A percentile compares a stretch with the other conserved stretches of the same genome.
Evolutionary conservation across 2,113 vertebrate genomes (phyloP).

Genomic region (Platichthys flesus): DNA sequence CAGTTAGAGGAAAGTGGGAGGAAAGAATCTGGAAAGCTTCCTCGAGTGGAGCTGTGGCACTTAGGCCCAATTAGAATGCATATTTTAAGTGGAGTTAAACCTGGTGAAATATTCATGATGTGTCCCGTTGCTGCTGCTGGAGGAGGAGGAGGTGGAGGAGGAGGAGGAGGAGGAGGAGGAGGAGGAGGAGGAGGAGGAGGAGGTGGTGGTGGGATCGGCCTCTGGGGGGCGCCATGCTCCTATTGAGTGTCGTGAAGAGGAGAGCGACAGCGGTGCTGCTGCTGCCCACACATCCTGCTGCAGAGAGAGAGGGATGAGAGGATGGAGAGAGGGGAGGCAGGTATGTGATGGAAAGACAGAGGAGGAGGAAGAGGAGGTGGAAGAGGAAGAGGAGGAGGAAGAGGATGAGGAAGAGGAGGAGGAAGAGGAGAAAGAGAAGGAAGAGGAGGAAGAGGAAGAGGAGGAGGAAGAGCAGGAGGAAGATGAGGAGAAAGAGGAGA

Average conservation of each 20-base stretch:
- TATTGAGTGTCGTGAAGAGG: conserved; percentile 3
- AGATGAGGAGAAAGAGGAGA: not conserved
- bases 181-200: conserved; percentile 2
- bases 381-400: not conserved
- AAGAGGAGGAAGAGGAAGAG: not conserved
- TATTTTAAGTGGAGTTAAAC: conserved; percentile 79
- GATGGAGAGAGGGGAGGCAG: conserved; percentile 28
- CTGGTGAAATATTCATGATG: conserved; percentile 79
- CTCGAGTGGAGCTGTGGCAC: conserved; percentile 64
- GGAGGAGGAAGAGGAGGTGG: too few species aligned
- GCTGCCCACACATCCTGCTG: conserved; percentile 29
- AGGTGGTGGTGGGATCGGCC: conserved; percentile 20
- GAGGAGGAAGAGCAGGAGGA: not conserved
- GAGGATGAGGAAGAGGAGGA: not conserved
- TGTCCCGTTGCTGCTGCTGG: conserved; percentile 53
- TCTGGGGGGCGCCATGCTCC: conserved; percentile 72
- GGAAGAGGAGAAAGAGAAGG: not conserved
- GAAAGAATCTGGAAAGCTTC: conserved; percentile 62
- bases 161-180: conserved; percentile 17
- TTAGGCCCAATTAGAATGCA: conserved; percentile 82
- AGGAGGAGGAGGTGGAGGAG: conserved; percentile 13
- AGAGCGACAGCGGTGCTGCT: not conserved
- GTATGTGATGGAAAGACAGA: conserved; percentile 37
- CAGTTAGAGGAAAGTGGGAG: conserved; percentile 47
- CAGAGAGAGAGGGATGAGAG: conserved; percentile 15